Evolutionary conservation across 2,888 invertebrate genomes (phyloP), one percentile per base, ranked within the genome.

Genomic region (Idaea dimidiata): DNA sequence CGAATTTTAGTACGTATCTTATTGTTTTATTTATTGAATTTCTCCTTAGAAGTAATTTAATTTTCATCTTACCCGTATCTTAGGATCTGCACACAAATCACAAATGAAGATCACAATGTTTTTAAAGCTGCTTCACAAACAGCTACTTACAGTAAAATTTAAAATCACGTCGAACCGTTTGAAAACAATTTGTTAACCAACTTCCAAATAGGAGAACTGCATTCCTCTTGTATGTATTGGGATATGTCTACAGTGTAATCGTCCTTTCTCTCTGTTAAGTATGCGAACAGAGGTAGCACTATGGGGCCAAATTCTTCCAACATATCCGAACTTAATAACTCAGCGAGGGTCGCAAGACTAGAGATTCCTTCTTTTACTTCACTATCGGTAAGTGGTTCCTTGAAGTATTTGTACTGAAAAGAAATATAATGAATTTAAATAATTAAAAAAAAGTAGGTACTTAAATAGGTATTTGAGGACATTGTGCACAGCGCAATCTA

Each of bases 401-500:
- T 79, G 54, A 91, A 72, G 71, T 79, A 88, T 74, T 88, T 86
- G 66, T 84, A 86, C 91, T 92, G 86, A 61, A 89, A 89, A 61
- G 61, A 68, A 58, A 66, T 32, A 63, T 57, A 54, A 10, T 32
- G 31, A 24, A 8, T 55, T 57, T n/a, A 54, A 17, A 64, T 24
- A 62, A 63, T 62, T 0, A 10, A 54, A 16, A 54, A n/a, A n/a
- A n/a, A n/a, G n/a, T n/a, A n/a, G n/a, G n/a, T 53, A 53, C n/a
- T 7, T 53, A 24, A 24, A 24, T 24, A 24, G 5, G 5, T 24
- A 24, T 24, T 24, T 1, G 3, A 24, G 24, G 24, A 24, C 3
- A 24, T n/a, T n/a, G 24, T 24, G 24, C 24, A 24, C 24, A 3
- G 24, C 24, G 5, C 24, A 24, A n/a, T 24, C 24, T 24, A 3